These are phyloP conservation scores for Pristionchus entomophagus DNA, from an alignment of 2,888 invertebrate genomes.

Conservation along the genomic window DNA sequence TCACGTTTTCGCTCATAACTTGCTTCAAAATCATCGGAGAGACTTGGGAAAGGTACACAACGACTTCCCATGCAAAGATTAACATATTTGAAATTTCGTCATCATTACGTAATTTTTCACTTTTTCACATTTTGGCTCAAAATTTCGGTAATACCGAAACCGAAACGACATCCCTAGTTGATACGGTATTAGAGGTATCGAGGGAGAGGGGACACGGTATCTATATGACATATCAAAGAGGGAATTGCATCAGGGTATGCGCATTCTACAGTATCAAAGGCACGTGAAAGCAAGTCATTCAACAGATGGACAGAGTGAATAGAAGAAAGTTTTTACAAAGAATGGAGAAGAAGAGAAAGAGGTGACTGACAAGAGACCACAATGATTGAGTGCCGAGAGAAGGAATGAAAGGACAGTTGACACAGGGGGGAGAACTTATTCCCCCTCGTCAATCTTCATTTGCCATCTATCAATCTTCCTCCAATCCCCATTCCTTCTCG, in stretches of 20 bases:
- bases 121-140: too few species aligned
- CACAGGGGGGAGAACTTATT: neutral
- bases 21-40: too few species aligned
- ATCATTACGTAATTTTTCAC: too few species aligned
- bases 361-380: neutral
- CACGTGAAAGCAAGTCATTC: neutral
- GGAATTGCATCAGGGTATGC: neutral
- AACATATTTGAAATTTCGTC: too few species aligned
- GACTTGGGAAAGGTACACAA: too few species aligned
- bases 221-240: neutral
- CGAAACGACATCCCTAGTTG: too few species aligned
- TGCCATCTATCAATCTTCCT: constrained; percentile 4
- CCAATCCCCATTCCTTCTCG: constrained; percentile 31
- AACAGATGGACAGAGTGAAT: neutral
- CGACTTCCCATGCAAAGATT: too few species aligned
- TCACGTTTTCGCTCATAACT: too few species aligned
- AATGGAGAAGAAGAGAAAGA: neutral
- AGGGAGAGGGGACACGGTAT: constrained; percentile 17
- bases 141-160: too few species aligned
- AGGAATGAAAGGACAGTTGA: constrained; percentile 11
- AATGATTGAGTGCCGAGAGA: constrained; percentile 17
- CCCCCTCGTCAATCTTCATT: neutral
- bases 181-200: neutral
- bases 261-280: constrained; percentile 31
- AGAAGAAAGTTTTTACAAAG: constrained; percentile 24